Evolutionary conservation across 2,113 vertebrate species (phyloP).

Genomic region (Chamaetylas fuelleborni): DNA sequence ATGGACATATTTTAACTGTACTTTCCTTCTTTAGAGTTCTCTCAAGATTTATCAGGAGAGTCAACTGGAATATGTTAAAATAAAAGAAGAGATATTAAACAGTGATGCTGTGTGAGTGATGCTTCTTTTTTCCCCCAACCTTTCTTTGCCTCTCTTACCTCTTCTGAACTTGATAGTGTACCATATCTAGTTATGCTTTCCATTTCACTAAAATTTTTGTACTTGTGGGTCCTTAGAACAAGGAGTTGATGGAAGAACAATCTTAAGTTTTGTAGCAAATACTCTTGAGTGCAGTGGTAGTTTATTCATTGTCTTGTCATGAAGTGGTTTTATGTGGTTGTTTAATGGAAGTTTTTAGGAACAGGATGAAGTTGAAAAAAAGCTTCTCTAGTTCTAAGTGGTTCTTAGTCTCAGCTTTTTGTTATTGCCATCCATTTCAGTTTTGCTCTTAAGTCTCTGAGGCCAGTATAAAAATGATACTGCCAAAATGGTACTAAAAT

Average conservation of each 20-base stretch:
- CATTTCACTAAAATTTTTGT: background rate
- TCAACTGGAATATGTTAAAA: constrained; percentile 75
- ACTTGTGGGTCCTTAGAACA: background rate
- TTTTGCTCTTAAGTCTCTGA: background rate
- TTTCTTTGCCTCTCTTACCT: background rate
- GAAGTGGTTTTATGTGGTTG: background rate
- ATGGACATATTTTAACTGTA: background rate
- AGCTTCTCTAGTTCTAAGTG: background rate
- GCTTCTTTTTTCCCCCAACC: background rate
- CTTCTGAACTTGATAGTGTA: background rate
- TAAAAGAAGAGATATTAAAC: constrained; percentile 82
- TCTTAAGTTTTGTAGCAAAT: background rate
- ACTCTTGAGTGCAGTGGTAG: background rate
- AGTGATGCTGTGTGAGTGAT: constrained; percentile 79
- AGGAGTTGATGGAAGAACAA: background rate
- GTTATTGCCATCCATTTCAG: background rate
- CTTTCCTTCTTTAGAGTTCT: constrained; percentile 73
- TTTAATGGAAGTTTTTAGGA: background rate
- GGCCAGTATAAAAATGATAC: background rate
- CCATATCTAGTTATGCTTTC: background rate
- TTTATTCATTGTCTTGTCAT: background rate
- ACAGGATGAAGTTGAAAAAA: background rate
- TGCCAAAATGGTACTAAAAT: background rate
- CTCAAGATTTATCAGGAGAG: constrained; percentile 80
- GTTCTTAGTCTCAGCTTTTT: background rate